These are phyloP conservation scores for Salvelinus alpinus DNA, from an alignment of 2,113 vertebrate species.

Conservation along the genomic window DNA sequence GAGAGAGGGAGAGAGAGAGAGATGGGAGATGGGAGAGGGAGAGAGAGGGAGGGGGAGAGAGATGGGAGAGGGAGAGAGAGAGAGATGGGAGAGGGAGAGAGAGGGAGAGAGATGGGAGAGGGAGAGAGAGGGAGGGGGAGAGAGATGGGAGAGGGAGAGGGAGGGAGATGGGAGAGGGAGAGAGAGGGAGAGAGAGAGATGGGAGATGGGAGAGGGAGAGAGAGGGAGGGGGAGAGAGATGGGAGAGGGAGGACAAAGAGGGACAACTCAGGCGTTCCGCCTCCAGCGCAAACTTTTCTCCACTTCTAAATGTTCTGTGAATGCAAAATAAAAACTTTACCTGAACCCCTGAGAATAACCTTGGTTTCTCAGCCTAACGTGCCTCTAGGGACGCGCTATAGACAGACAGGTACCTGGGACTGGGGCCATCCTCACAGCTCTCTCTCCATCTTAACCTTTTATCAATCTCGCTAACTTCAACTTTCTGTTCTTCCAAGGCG, in stretches of 20 bases:
- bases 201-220: neutral
- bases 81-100: no score
- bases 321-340: neutral
- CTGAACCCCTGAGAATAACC: neutral
- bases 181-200: neutral
- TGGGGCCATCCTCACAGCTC: neutral
- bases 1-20: neutral
- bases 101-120: neutral
- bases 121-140: fast-evolving
- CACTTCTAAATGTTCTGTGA: no score
- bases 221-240: no score
- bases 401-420: no score
- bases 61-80: fast-evolving
- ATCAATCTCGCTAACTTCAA: constrained; percentile 13
- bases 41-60: no score
- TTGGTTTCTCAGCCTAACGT: neutral
- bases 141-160: neutral
- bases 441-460: neutral
- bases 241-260: neutral
- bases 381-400: no score
- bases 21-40: neutral
- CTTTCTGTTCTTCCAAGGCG: neutral
- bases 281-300: no score
- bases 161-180: neutral
- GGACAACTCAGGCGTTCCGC: no score